These are phyloP conservation scores for Phaetusa simplex DNA, from an alignment of 2,113 vertebrate genomes.

Conservation along the genomic window DNA sequence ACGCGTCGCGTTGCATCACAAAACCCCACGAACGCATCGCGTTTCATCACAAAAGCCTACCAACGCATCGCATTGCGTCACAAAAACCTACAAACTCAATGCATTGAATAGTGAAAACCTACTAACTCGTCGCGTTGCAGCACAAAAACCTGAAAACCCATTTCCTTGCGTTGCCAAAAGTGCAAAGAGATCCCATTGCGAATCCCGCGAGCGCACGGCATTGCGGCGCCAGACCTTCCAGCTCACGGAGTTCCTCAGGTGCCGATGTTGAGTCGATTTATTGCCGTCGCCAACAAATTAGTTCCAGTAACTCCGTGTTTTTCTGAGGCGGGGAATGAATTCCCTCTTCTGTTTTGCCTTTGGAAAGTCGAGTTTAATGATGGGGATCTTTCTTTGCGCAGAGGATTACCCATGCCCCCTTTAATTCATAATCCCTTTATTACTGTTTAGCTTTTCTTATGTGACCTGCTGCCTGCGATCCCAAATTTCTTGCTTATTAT, in stretches of 20 bases:
- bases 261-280: fast-evolving
- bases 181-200: too few relatives aligned
- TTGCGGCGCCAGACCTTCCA: fast-evolving
- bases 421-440: not conserved
- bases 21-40: too few relatives aligned
- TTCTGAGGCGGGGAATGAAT: not conserved
- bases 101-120: too few relatives aligned
- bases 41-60: too few relatives aligned
- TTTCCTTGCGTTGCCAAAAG: too few relatives aligned
- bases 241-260: not conserved
- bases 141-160: too few relatives aligned
- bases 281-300: not conserved
- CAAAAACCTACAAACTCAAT: too few relatives aligned
- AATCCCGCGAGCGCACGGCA: fast-evolving
- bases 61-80: too few relatives aligned
- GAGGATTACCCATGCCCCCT: not conserved
- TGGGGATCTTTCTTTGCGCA: not conserved
- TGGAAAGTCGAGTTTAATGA: not conserved
- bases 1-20: too few relatives aligned
- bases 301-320: not conserved
- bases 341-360: not conserved
- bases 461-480: not conserved
- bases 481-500: not conserved
- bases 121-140: too few relatives aligned
- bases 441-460: fast-evolving